phyloP scores from a whole-genome alignment of 2,888 invertebrate genomes.

The Keiferia lycopersicella region DNA sequence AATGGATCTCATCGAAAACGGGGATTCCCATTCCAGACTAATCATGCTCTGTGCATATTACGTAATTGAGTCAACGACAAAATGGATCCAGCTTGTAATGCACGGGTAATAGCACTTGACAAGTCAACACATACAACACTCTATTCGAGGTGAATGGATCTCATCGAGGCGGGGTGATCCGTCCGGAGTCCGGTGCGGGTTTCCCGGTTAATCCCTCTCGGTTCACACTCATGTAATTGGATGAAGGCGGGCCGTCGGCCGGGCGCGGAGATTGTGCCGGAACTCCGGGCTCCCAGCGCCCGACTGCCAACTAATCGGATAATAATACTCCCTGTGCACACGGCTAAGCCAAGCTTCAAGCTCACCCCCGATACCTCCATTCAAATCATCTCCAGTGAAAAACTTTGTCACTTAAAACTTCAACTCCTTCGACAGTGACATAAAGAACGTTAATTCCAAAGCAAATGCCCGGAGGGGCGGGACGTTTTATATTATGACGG shows the following conservation, averaged over 20 bases:
- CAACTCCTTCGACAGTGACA: constrained; percentile 37
- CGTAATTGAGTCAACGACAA: too few species aligned
- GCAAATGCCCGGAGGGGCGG: constrained; percentile 41
- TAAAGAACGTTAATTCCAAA: constrained; percentile 46
- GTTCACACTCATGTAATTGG: constrained; percentile 77
- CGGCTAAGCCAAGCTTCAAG: neutral
- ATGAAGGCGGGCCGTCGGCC: constrained; percentile 61
- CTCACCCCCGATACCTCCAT: neutral
- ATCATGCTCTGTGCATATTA: too few species aligned
- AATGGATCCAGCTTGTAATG: too few species aligned
- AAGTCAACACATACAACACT: neutral
- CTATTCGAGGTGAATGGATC: constrained; percentile 4
- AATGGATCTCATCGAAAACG: too few species aligned
- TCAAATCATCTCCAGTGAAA: constrained; percentile 23
- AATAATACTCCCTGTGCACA: constrained; percentile 57
- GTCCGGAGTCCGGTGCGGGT: constrained; percentile 20
- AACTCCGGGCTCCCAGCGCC: constrained; percentile 35
- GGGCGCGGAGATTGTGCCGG: constrained; percentile 66
- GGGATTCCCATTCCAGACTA: too few species aligned
- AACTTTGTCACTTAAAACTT: constrained; percentile 33
- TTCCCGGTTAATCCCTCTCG: constrained; percentile 58
- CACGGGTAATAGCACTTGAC: constrained; percentile 8
- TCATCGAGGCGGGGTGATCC: constrained; percentile 22
- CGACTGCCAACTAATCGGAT: constrained; percentile 69
- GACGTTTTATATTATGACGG: constrained; percentile 36